phyloP scores from a whole-genome alignment of 2,797 vertebrate genomes.

The Chloroceryle amazona region DNA sequence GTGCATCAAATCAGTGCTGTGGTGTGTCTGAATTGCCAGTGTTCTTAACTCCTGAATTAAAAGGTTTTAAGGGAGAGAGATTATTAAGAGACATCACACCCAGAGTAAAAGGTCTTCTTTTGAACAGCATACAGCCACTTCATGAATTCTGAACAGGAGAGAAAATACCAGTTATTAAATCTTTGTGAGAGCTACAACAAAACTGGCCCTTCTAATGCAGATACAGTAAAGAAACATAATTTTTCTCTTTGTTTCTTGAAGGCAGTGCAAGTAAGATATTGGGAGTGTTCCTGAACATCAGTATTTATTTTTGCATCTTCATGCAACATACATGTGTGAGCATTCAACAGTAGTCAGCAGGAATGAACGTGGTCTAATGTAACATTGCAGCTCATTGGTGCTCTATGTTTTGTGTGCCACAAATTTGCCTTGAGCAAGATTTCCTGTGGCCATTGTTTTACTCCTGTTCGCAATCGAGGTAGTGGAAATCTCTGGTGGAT shows the following conservation, averaged over 20 bases:
- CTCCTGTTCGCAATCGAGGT: not conserved
- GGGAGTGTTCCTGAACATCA: not conserved
- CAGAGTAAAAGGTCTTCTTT: not conserved
- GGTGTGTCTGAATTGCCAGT: not conserved
- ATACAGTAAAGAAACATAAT: not conserved
- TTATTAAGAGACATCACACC: not conserved
- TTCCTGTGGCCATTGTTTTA: not conserved
- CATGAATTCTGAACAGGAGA: not conserved
- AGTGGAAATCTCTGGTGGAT: not conserved
- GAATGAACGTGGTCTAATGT: not conserved
- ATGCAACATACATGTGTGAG: not conserved
- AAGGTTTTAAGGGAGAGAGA: not conserved
- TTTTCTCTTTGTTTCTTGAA: not conserved
- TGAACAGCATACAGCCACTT: fast-evolving
- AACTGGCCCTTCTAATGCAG: not conserved
- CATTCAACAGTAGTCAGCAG: not conserved
- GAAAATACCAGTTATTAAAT: not conserved
- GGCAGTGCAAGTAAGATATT: not conserved
- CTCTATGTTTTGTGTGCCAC: not conserved
- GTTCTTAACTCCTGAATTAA: not conserved
- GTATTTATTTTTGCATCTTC: not conserved
- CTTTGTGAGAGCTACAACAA: not conserved
- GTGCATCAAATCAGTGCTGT: not conserved
- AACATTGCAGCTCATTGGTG: not conserved
- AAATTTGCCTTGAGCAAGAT: not conserved